These are phyloP conservation scores for Pycnonotus jocosus DNA, from an alignment of 2,113 vertebrate species.

Conservation along the genomic window DNA sequence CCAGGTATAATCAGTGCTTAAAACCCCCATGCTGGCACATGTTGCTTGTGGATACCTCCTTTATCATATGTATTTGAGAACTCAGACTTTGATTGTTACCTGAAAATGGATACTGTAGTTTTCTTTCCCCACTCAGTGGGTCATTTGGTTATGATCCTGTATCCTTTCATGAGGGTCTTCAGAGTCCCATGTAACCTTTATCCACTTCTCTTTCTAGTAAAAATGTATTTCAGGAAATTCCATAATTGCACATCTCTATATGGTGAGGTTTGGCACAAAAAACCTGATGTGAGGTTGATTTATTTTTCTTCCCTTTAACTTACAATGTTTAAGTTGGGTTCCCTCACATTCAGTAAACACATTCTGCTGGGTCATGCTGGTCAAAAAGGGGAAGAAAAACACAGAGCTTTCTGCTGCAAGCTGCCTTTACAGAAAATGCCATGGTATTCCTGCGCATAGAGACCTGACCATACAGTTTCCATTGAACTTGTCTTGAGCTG, in stretches of 20 bases:
- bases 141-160: not conserved
- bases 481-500: not conserved
- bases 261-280: slow-evolving; percentile 53
- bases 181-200: not conserved
- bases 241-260: slow-evolving; percentile 53
- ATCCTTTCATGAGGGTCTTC: not conserved
- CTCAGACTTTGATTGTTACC: not conserved
- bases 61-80: not conserved
- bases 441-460: not conserved
- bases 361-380: not conserved
- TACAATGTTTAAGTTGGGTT: not conserved
- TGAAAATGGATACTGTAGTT: not conserved
- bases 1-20: not conserved
- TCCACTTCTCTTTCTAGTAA: slow-evolving; percentile 61
- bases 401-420: not conserved
- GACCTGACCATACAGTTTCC: not conserved
- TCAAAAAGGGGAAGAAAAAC: not conserved
- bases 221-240: slow-evolving; percentile 61
- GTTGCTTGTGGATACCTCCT: not conserved
- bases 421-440: not conserved
- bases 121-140: not conserved
- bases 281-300: not conserved
- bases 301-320: slow-evolving; percentile 23
- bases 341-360: not conserved
- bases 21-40: not conserved